Percentiles rank a stretch among this genome's conserved stretches.
phyloP scores from a whole-genome alignment of 2,797 vertebrate species.

The Protonibea diacanthus region DNA sequence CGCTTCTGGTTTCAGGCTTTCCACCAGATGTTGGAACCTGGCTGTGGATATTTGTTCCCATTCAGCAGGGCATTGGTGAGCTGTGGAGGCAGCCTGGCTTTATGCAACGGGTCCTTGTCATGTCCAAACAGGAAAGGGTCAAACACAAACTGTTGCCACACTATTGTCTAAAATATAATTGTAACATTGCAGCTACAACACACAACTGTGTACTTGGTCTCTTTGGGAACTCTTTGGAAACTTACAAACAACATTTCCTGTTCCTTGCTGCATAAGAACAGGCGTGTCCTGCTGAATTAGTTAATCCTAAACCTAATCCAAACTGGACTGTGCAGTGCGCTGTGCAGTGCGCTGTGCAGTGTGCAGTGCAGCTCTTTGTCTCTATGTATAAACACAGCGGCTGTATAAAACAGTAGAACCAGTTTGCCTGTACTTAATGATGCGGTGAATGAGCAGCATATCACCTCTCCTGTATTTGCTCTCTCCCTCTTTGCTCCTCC shows the following conservation, averaged over 20 bases:
- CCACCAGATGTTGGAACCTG: too few species aligned
- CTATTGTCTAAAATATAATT: background rate
- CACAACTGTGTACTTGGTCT: too few species aligned
- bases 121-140: background rate
- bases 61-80: too few species aligned
- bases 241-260: background rate
- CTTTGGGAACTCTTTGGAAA: too few species aligned
- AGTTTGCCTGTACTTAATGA: conserved; percentile 48
- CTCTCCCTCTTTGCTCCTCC: conserved; percentile 24
- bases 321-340: background rate
- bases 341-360: background rate
- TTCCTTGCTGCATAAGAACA: background rate
- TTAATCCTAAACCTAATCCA: background rate
- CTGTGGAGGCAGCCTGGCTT: background rate
- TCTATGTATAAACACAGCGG: background rate
- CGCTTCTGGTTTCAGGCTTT: too few species aligned
- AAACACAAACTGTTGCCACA: background rate
- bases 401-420: conserved; percentile 49
- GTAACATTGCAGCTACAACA: too few species aligned
- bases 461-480: conserved; percentile 56
- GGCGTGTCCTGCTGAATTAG: background rate
- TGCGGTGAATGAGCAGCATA: conserved; percentile 22
- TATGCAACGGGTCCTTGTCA: background rate
- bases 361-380: background rate
- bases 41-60: too few species aligned